A percentile compares a stretch with the other conserved stretches of the same genome.
phyloP scores from a whole-genome alignment of 2,113 vertebrate genomes.

The Eudorcas thomsonii region DNA sequence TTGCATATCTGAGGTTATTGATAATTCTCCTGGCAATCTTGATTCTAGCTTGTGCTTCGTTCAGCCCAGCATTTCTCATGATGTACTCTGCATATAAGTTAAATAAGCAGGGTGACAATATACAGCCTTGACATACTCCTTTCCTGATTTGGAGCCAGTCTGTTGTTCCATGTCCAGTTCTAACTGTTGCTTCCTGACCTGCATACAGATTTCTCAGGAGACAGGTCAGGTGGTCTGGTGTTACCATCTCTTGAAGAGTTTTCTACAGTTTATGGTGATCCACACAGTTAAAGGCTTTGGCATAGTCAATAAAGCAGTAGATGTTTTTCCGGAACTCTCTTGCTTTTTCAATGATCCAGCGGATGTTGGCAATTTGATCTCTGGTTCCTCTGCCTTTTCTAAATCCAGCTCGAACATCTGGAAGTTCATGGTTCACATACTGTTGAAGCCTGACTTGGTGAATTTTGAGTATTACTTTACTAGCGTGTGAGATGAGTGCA shows the following conservation, averaged over 20 bases:
- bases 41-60: neutral
- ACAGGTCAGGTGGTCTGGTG: neutral
- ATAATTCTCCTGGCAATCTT: neutral
- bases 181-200: neutral
- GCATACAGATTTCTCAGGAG: neutral
- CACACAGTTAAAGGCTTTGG: neutral
- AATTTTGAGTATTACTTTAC: neutral
- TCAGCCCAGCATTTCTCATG: neutral
- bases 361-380: neutral
- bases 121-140: neutral
- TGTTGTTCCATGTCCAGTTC: neutral
- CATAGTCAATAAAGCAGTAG: neutral
- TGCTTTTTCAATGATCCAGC: neutral
- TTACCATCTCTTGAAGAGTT: neutral
- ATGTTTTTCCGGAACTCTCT: neutral
- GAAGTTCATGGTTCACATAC: neutral
- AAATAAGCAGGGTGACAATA: neutral
- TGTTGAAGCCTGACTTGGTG: neutral
- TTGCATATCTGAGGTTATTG: neutral
- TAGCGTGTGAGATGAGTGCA: neutral
- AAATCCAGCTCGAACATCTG: neutral
- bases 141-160: neutral
- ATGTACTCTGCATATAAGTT: neutral
- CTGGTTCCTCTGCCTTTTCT: neutral
- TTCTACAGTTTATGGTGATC: neutral